Base-by-base conservation (phyloP, 2,113 vertebrate genomes). In the Caranx melampygus region DNA sequence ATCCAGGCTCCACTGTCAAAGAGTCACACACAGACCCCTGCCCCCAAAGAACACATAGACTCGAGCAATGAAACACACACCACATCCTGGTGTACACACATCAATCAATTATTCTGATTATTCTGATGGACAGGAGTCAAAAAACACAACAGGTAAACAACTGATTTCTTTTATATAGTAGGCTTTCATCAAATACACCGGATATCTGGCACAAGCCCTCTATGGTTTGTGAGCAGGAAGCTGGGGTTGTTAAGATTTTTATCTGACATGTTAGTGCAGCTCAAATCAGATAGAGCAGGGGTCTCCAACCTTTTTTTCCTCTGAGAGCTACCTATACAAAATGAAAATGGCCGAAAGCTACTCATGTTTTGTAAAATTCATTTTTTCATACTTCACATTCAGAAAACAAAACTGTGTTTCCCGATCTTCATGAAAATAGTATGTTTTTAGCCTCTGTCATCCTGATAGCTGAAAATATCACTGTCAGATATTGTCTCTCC, bases 1-100 rank as follows among this genome's bases (percentile, higher is more conserved):
- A 86, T 68, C 83, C 81, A 80, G 72, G 60, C 62, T 72, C n/a
- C 58, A 63, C 31, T 70, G 88, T 85, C 77, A 66, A 61, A 84
- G 54, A 84, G 67, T 42, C 37, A 71, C 64, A 74, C 18, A 49
- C 9, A 33, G 58, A 74, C 20, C 45, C 2, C 45, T 0, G 26
- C 21, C 13, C 34, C 10, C 33, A 4, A 35, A 10, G 72, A 75
- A 33, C 44, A 72, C 35, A 47, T 12, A 59, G 2, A 79, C 6
- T 62, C 21, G 67, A 3, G 11, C 63, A 13, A n/a, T 42, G 14
- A 49, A 51, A 62, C 35, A 58, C 20, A 74, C 35, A 67, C 26
- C n/a, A 71, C 14, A 71, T 4, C 1, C 21, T 54, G 14, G 54
- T 47, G 37, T 14, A 51, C 49, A 71, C 49, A 55, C 12, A 44